Base-by-base conservation (phyloP, 2,797 vertebrate species). In the Synanceia verrucosa region DNA sequence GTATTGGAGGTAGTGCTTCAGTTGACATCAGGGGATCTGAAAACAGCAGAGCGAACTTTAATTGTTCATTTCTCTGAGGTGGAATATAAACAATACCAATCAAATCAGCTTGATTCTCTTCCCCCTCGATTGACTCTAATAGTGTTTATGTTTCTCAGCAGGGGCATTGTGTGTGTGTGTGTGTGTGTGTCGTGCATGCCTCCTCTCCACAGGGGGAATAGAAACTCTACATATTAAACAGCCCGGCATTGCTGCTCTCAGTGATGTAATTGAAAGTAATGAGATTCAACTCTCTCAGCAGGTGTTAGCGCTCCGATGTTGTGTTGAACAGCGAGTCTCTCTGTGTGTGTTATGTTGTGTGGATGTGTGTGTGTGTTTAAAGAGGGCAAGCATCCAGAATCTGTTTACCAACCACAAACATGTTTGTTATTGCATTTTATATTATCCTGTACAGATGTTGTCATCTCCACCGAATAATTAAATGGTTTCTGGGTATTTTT, bases 261-360 rank as follows among this genome's bases (percentile, higher is more conserved):
- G 67, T 80, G 87, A 87, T 88, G 86, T 92, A 89, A 92, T 91
- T 91, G 89, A 88, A 90, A 84, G 79, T 89, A 92, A 92, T 94
- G 91, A 91, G 86, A 92, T 89, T 87, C 80, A 78, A 76, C 70
- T 81, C 66, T 89, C 90, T 76, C 87, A 82, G 88, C 82, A 82
- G 88, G 88, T 66, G 86, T 66, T 69, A 4, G 48, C 29, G 70
- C 48, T 56, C 43, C 48, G 28, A 48, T n/a, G 70, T 69, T 43
- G 56, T 62, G 28, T 61, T 65, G 43, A 74, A 79, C 70, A 21
- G 18, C 1, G 50, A 23, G 53, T 53, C 29, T 29, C 41, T 43
- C 7, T 58, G 66, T 48, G 72, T 44, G 39, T 12, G 57, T 41
- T 57, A 44, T 59, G 73, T 57, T 48, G 34, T 39, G 13, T n/a